Conservation (phyloP, 2,888 invertebrate genomes). For the Agriopis leucophaearia region DNA sequence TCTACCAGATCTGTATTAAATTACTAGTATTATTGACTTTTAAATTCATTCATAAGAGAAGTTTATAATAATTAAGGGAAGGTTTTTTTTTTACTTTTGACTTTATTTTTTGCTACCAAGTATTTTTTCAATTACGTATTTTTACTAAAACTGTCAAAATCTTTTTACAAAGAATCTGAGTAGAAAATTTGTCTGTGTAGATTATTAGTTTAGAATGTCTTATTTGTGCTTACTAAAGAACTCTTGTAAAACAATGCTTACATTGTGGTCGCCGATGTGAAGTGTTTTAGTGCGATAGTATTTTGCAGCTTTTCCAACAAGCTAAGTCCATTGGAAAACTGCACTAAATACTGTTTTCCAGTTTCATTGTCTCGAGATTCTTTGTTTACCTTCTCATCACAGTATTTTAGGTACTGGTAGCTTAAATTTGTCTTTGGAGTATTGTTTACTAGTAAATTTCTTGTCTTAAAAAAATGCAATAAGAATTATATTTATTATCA, state of each 20-base stretch:
- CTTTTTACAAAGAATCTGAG: too few species aligned
- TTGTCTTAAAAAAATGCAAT: too few species aligned
- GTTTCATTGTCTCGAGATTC: conserved; percentile 73
- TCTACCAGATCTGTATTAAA: too few species aligned
- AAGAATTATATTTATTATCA: too few species aligned
- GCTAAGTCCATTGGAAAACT: conserved; percentile 66
- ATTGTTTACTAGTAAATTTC: background rate
- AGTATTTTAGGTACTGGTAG: background rate
- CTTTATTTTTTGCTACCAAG: background rate
- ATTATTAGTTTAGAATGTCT: background rate
- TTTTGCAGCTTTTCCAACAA: conserved; percentile 62
- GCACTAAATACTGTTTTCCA: conserved; percentile 77
- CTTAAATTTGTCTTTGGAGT: background rate
- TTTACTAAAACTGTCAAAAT: background rate
- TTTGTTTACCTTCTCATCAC: conserved; percentile 75
- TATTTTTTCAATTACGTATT: too few species aligned
- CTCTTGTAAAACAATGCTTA: conserved; percentile 40
- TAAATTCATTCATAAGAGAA: too few species aligned
- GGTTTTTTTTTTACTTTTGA: too few species aligned
- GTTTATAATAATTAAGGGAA: too few species aligned
- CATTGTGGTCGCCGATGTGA: conserved; percentile 56
- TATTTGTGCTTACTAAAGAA: conserved; percentile 21
- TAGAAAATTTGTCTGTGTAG: background rate
- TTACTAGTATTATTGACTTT: too few species aligned
- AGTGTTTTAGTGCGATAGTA: conserved; percentile 56